Conservation (phyloP, 2,888 invertebrate genomes). For the Lysandra bellargus region DNA sequence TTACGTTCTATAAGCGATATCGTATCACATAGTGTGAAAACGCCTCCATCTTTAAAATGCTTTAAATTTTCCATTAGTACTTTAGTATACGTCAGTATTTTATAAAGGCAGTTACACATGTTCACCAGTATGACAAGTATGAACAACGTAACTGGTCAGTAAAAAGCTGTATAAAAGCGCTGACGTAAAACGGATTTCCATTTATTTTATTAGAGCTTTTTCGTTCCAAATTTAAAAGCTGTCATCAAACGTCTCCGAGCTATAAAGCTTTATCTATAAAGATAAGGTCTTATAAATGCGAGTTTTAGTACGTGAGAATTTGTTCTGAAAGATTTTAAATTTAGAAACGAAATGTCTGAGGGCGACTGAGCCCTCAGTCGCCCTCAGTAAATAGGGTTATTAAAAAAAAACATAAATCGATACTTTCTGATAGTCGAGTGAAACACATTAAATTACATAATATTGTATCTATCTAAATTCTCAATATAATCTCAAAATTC, state of each 20-base stretch:
- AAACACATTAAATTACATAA: too few species aligned
- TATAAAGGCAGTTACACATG: background rate
- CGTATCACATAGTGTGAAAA: background rate
- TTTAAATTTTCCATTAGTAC: background rate
- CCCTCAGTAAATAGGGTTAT: background rate
- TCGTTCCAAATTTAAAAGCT: conserved; percentile 25
- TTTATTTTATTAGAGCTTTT: conserved; percentile 27
- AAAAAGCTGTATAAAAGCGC: conserved; percentile 3
- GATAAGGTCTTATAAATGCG: conserved; percentile 10
- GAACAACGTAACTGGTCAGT: conserved; percentile 21
- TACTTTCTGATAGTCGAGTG: too few species aligned
- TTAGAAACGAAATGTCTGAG: background rate
- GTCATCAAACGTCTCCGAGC: conserved; percentile 9
- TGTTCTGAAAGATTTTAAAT: background rate
- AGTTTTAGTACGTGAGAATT: conserved; percentile 6
- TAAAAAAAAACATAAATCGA: too few species aligned
- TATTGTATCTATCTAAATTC: too few species aligned
- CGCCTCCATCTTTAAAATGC: background rate
- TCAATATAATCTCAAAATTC: too few species aligned
- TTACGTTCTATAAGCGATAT: background rate
- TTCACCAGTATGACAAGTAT: background rate
- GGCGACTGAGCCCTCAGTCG: background rate
- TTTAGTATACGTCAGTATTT: background rate
- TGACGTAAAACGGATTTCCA: conserved; percentile 20
- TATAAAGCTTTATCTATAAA: conserved; percentile 9